These are phyloP conservation scores for Forficula auricularia DNA, from an alignment of 1,140 invertebrate species.

Conservation along the genomic window DNA sequence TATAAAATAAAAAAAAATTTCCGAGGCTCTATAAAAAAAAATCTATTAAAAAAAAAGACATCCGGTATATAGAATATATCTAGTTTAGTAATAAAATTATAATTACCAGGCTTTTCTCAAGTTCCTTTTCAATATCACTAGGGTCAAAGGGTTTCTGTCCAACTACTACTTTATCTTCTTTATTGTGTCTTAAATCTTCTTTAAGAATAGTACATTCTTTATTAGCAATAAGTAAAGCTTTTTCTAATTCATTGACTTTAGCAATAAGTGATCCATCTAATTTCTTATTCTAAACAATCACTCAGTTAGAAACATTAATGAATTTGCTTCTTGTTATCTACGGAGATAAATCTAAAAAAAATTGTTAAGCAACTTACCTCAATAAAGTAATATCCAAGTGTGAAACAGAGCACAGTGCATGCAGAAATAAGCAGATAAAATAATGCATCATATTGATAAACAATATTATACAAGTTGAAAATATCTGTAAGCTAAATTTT, in stretches of 20 bases:
- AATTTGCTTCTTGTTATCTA: not conserved
- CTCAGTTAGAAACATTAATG: not conserved
- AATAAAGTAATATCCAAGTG: conserved; percentile 1
- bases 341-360: not conserved
- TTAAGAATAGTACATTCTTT: conserved; percentile 4
- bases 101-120: not conserved
- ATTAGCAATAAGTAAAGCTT: not conserved
- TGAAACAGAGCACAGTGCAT: not conserved
- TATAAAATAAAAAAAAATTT: too few relatives aligned
- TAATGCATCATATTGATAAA: not conserved
- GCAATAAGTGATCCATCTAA: conserved; percentile 1
- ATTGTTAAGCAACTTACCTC: conserved; percentile 1
- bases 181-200: not conserved
- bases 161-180: conserved; percentile 2
- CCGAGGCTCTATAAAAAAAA: too few relatives aligned
- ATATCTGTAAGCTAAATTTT: too few relatives aligned
- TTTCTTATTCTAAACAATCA: conserved; percentile 2
- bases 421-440: conserved; percentile 1
- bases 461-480: too few relatives aligned
- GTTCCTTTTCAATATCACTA: not conserved
- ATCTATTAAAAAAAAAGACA: too few relatives aligned
- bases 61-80: too few relatives aligned
- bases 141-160: not conserved
- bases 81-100: too few relatives aligned
- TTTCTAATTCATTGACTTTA: conserved; percentile 4